phyloP scores from a whole-genome alignment of 2,113 vertebrate species.

The Zosterops japonicus region DNA sequence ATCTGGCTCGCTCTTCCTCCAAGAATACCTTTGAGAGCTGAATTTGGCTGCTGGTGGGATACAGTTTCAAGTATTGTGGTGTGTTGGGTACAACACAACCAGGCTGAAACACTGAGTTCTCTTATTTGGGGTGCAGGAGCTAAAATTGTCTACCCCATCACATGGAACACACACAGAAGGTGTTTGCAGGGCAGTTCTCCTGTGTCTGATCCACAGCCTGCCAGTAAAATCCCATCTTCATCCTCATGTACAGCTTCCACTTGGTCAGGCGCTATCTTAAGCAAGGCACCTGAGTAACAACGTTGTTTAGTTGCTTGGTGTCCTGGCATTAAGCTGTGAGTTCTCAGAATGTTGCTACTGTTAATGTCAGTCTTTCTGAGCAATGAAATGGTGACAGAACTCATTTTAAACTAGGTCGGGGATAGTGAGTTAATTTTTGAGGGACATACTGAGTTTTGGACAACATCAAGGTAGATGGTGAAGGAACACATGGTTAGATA shows the following conservation, averaged over 20 bases:
- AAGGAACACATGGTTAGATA: neutral
- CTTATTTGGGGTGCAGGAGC: neutral
- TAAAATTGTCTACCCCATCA: neutral
- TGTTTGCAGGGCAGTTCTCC: neutral
- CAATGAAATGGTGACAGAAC: neutral
- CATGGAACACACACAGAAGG: neutral
- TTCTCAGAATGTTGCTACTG: neutral
- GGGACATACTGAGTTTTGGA: neutral
- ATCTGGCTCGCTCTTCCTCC: neutral
- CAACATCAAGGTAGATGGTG: neutral
- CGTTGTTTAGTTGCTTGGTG: neutral
- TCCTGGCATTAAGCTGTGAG: neutral
- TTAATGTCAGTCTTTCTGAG: neutral
- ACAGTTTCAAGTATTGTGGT: neutral
- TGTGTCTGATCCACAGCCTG: neutral
- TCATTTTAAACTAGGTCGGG: neutral
- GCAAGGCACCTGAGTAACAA: neutral
- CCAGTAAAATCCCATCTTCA: constrained; percentile 42
- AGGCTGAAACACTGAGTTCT: neutral
- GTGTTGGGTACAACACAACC: neutral
- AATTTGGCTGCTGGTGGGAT: neutral
- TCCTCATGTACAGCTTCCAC: neutral
- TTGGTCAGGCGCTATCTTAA: neutral
- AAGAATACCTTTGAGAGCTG: neutral
- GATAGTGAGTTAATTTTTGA: neutral